Base-by-base conservation (phyloP, 2,888 invertebrate species). In the Schizotus pectinicornis region DNA sequence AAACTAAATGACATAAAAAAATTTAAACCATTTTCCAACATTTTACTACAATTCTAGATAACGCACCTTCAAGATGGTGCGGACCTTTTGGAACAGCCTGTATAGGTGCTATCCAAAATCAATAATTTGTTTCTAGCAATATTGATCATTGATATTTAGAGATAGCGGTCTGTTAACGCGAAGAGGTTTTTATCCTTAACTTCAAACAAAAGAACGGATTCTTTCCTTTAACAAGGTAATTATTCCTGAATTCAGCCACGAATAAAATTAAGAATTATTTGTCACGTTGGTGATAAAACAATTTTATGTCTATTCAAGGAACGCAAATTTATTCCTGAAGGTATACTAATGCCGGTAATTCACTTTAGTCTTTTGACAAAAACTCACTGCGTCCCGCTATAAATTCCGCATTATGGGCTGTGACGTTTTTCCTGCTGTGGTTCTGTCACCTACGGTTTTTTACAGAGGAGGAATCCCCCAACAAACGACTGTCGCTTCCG, bases 271-370 rank as follows among this genome's bases (percentile, higher is more conserved):
- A 55, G 48, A 48, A 55, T 55, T 31, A 55, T 55, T 35, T 38
- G 48, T 48, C 48, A 30, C 35, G 55, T 41, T 33, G 32, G 39
- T 22, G 34, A 55, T 48, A 55, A 55, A 55, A 12, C 34, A 36
- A 12, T 31, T 34, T 47, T 55, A 48, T 55, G 33, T 38, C 12
- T 39, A 35, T 52, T 51, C 53, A 32, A 6, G 35, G 11, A 33
- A n/a, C 53, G 34, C 48, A 48, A 55, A 55, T 55, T 55, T 48
- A 48, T 55, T 55, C 39, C 54, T 47, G 14, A 41, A 54, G 54
- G 54, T 54, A 41, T 54, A 47, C 39, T 55, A 48, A 55, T 41
- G 47, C 30, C 55, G 14, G 48, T 55, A 55, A 48, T 55, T 55
- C 47, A 55, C 47, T 55, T 55, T 55, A 11, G 9, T 22, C 48